phyloP scores from a whole-genome alignment of 37 sponge, comb jelly and placozoan genomes.

The Eunapius fragilis region DNA sequence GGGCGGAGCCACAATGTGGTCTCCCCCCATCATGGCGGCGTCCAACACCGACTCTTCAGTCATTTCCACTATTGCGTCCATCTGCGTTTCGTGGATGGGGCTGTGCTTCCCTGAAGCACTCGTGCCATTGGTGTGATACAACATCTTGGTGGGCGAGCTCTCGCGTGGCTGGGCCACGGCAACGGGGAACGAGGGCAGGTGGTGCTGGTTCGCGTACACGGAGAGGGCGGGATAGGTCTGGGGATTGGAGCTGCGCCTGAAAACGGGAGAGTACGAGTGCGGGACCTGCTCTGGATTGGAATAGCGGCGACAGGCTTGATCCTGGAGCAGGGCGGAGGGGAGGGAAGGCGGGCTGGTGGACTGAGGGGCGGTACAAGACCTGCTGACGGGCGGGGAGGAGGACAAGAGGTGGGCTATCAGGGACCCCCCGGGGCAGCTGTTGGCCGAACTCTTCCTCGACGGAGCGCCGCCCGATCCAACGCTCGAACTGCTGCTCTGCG shows the following conservation, averaged over 20 bases:
- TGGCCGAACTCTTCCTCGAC: neutral
- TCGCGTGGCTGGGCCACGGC: constrained; percentile 8
- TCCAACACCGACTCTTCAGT: constrained; percentile 26
- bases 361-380: neutral
- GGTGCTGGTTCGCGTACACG: neutral
- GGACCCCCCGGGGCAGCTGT: neutral
- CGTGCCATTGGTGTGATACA: constrained; percentile 9
- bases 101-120: constrained; percentile 14
- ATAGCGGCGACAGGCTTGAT: neutral
- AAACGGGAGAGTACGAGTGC: neutral
- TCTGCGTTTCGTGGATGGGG: constrained; percentile 48
- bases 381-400: neutral
- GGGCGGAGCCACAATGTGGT: neutral
- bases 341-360: neutral
- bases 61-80: constrained; percentile 45
- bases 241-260: neutral
- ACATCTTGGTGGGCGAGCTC: constrained; percentile 27
- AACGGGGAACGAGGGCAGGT: constrained; percentile 55
- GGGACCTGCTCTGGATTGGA: neutral
- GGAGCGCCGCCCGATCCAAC: neutral
- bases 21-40: neutral
- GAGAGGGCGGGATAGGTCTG: neutral
- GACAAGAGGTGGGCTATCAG: neutral
- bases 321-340: neutral
- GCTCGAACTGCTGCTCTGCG: neutral